phyloP scores from a whole-genome alignment of 1,140 invertebrate genomes.

The Rhagoletis zephyria region DNA sequence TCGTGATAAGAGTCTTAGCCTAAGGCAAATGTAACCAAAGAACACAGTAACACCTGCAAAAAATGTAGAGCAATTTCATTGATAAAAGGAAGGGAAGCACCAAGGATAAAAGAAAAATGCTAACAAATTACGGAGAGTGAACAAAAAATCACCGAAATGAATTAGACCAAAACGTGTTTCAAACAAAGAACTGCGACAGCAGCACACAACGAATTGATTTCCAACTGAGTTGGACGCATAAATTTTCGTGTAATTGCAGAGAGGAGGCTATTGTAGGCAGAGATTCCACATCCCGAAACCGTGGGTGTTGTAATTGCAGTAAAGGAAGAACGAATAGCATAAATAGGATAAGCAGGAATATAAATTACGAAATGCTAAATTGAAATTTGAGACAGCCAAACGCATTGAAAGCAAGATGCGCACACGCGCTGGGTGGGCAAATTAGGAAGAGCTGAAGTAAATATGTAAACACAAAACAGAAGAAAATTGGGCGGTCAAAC shows the following conservation, averaged over 20 bases:
- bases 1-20: too few species aligned
- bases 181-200: slow-evolving; percentile 8
- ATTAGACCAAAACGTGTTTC: background rate
- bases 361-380: slow-evolving; percentile 25
- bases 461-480: background rate
- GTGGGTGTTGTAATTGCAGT: background rate
- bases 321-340: background rate
- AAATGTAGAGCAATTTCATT: background rate
- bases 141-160: background rate
- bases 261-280: background rate
- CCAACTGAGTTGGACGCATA: background rate
- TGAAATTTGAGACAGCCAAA: slow-evolving; percentile 7
- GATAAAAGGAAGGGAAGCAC: background rate
- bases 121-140: background rate
- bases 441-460: background rate
- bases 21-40: background rate
- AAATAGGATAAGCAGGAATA: background rate
- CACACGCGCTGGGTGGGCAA: slow-evolving; percentile 5
- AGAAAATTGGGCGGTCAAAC: background rate
- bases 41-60: background rate
- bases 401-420: too few species aligned
- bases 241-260: background rate
- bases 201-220: background rate
- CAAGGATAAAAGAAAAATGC: background rate
- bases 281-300: background rate